Percentiles rank a stretch among this genome's conserved stretches.
Conservation (phyloP, 35 echinoderm and acorn worm genomes). For the Heliocidaris tuberculata region DNA sequence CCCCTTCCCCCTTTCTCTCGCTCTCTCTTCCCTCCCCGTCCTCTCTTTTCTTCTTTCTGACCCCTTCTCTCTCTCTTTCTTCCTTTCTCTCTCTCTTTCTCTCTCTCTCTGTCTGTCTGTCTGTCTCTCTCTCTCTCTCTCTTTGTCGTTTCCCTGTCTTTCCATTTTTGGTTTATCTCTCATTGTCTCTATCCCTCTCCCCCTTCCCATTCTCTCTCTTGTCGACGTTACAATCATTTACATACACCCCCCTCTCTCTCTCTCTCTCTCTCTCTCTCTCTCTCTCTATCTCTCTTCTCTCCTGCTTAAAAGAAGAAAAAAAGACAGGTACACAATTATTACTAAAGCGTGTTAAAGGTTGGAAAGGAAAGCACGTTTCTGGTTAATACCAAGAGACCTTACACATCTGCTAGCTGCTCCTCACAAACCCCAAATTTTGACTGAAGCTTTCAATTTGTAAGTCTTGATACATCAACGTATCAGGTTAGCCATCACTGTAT, state of each 20-base stretch:
- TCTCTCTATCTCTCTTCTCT: background rate
- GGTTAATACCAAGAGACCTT: conserved; percentile 15
- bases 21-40: too few species aligned
- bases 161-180: background rate
- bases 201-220: background rate
- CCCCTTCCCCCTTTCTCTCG: too few species aligned
- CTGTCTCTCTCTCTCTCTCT: background rate
- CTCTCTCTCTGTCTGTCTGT: background rate
- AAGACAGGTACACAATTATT: background rate
- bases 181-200: background rate
- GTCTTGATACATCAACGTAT: background rate
- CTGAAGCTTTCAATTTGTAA: conserved; percentile 24
- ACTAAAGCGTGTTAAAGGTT: background rate
- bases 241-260: background rate
- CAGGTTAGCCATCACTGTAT: conserved; percentile 20
- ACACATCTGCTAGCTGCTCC: background rate
- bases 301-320: background rate
- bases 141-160: background rate
- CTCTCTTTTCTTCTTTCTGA: too few species aligned
- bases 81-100: too few species aligned
- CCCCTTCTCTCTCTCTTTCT: too few species aligned
- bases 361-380: background rate
- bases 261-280: background rate
- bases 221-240: too few species aligned
- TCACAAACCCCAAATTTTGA: conserved; percentile 17